These are phyloP conservation scores for Papio anubis DNA, from an alignment of 2,113 vertebrate genomes.

Conservation along the genomic window DNA sequence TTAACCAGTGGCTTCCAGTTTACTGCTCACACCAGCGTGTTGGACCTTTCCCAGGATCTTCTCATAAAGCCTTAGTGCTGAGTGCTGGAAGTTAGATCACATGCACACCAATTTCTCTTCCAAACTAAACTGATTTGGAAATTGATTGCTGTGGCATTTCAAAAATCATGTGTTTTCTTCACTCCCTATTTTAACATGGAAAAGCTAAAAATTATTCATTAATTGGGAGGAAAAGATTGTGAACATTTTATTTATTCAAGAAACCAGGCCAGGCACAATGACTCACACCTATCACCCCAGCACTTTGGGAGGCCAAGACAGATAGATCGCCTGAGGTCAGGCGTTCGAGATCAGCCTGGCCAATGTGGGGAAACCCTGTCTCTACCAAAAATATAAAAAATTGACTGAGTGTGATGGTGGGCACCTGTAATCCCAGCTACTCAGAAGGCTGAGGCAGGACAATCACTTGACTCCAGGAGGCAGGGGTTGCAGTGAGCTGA, in stretches of 20 bases:
- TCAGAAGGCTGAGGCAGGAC: too few species aligned
- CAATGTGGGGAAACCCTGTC: too few species aligned
- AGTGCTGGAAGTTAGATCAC: background rate
- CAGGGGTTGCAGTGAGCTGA: too few species aligned
- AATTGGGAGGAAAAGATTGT: background rate
- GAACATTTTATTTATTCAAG: constrained; percentile 30
- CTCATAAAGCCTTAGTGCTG: background rate
- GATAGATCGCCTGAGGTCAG: too few species aligned
- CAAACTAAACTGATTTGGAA: background rate
- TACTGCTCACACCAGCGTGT: background rate
- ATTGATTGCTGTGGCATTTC: constrained; percentile 10
- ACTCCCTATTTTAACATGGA: background rate
- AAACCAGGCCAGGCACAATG: background rate
- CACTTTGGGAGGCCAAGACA: too few species aligned
- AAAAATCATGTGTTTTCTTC: background rate
- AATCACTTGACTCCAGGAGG: too few species aligned
- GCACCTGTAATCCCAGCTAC: too few species aligned
- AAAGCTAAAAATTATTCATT: background rate
- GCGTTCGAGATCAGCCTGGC: too few species aligned
- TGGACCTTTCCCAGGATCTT: background rate
- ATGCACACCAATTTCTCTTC: background rate
- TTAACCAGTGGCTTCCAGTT: background rate
- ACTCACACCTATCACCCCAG: too few species aligned
- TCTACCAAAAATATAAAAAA: too few species aligned
- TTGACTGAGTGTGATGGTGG: too few species aligned